Evolutionary conservation across 1,140 invertebrate genomes (phyloP), one percentile per base, ranked within the genome.

Genomic region (Conus ventricosus): DNA sequence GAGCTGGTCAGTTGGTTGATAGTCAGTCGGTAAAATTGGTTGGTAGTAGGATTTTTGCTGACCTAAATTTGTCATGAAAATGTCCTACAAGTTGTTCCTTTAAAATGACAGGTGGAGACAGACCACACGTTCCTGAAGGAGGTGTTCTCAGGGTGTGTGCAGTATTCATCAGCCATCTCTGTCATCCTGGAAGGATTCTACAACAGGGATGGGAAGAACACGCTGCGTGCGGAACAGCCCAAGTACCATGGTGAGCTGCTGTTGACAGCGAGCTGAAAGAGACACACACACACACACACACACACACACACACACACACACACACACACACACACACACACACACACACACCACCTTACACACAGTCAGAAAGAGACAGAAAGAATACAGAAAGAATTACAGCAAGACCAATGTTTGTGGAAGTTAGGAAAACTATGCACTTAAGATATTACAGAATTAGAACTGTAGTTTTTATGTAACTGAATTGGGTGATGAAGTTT

Each of bases 101-200:
- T 15, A 8, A 11, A 0, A 39, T 11, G 25, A 8, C 51, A 85
- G 89, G 93, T 84, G 89, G 93, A 93, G 78, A 89, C 88, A 89
- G 94, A 94, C 87, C 88, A 92, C 55, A 92, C 90, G 4, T 95
- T 95, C 89, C 90, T 95, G 17, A 91, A 90, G 63, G 94, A 95
- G 89, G 94, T 95, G 23, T 95, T 95, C 87, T 93, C 93, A 63
- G 94, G 94, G 6, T 94, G 93, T 91, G 90, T 94, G 23, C 84
- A 93, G 13, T 94, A 94, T 89, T 82, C 78, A 15, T 83, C 88
- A 60, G 78, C 95, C 71, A 91, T 95, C 87, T 86, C 90, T 60
- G 91, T 94, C 53, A 92, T 95, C 0, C 85, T 91, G 53, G 91
- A 94, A 88, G 93, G 93, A 11, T 95, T 94, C 80, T 95, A 93